Conservation (phyloP, 2,888 invertebrate species). For the Callyntrura sp. region DNA sequence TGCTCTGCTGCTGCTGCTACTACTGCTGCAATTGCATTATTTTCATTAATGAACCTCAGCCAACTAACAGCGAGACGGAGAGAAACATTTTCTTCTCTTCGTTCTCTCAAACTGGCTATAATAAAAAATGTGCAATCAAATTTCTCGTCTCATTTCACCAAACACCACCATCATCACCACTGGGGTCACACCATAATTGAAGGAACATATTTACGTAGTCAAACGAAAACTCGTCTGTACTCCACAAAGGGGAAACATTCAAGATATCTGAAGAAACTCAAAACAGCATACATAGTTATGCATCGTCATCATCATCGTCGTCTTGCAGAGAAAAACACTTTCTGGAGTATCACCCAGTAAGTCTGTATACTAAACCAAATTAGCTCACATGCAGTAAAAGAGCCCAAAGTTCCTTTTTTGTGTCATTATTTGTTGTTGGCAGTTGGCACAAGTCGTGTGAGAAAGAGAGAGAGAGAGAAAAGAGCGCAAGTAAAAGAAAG, state of each 20-base stretch:
- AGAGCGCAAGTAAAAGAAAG: slow-evolving; percentile 8
- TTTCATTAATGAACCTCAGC: slow-evolving; percentile 58
- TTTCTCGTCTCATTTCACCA: slow-evolving; percentile 67
- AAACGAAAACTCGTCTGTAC: background rate
- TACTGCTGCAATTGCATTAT: slow-evolving; percentile 62
- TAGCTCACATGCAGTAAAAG: slow-evolving; percentile 43
- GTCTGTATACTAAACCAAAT: slow-evolving; percentile 43
- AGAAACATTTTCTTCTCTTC: slow-evolving; percentile 18
- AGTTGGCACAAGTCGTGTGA: slow-evolving; percentile 54
- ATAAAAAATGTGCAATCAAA: slow-evolving; percentile 55
- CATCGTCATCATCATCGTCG: background rate
- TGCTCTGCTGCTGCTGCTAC: too few species aligned
- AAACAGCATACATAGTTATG: background rate
- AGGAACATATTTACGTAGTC: slow-evolving; percentile 45
- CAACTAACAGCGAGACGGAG: slow-evolving; percentile 2
- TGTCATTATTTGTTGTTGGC: slow-evolving; percentile 58
- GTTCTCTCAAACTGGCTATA: slow-evolving; percentile 31
- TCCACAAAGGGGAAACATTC: background rate
- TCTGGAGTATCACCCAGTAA: background rate
- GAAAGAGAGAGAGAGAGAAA: slow-evolving; percentile 18
- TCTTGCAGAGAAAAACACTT: background rate
- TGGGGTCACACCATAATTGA: slow-evolving; percentile 32
- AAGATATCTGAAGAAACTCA: slow-evolving; percentile 8
- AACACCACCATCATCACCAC: slow-evolving; percentile 42
- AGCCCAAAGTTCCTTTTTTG: slow-evolving; percentile 24